Conservation (phyloP, 2,113 vertebrate species). For the western clawed frog (Xenopus tropicalis) region UCB_Xtro_10.0 CM004450.2:78116001-78116500, state of each 20-base stretch:
- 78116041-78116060: slow-evolving; percentile 86
- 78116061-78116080: slow-evolving; percentile 83
- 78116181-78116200: slow-evolving; percentile 62
- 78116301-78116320: no score
- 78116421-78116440: slow-evolving; percentile 83
- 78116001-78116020: slow-evolving; percentile 76
- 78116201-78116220: neutral
- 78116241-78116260: neutral
- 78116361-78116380: no score
- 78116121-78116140: slow-evolving; percentile 85
- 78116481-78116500: slow-evolving; percentile 74
- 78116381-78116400: slow-evolving; percentile 63
- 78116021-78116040: slow-evolving; percentile 86
- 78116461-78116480: slow-evolving; percentile 68
- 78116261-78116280: no score
- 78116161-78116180: slow-evolving; percentile 89
- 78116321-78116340: no score
- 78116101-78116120: slow-evolving; percentile 83
- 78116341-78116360: no score
- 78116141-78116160: slow-evolving; percentile 91
- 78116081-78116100: slow-evolving; percentile 88
- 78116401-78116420: slow-evolving; percentile 88
- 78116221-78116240: neutral
- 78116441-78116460: slow-evolving; percentile 79
- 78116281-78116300: no score